Evolutionary conservation across 2,888 invertebrate genomes (phyloP).

Genomic region (Creontiades dilutus): DNA sequence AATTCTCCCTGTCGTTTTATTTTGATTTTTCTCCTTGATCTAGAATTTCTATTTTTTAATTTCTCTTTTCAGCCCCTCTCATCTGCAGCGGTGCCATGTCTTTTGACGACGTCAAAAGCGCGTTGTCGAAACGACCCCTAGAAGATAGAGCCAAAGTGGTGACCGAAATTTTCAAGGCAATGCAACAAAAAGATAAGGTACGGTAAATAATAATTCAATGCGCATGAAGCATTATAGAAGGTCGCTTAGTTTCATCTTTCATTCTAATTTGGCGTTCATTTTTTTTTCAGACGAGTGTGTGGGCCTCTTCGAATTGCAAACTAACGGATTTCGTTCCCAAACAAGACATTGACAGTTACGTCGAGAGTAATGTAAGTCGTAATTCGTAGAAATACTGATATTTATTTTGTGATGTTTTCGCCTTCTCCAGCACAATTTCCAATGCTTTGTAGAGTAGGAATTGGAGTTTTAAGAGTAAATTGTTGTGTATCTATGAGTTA

Average conservation of each 20-base stretch:
- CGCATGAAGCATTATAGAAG: no score
- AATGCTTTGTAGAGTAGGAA: no score
- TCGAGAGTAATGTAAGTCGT: slow-evolving; percentile 79
- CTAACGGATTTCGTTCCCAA: slow-evolving; percentile 74
- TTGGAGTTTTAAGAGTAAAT: no score
- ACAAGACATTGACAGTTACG: slow-evolving; percentile 74
- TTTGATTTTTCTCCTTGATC: not conserved
- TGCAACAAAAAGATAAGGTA: slow-evolving; percentile 81
- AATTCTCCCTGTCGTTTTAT: not conserved
- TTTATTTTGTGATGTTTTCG: not conserved
- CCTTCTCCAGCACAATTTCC: no score
- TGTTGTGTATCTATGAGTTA: no score
- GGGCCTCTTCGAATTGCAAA: slow-evolving; percentile 72
- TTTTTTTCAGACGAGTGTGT: slow-evolving; percentile 62
- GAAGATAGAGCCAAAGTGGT: slow-evolving; percentile 79
- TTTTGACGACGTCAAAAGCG: slow-evolving; percentile 77
- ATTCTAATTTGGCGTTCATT: not conserved
- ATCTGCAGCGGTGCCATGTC: slow-evolving; percentile 80
- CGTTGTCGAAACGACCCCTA: slow-evolving; percentile 76
- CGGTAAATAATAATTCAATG: no score
- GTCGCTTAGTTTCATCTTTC: no score
- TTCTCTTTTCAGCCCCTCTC: slow-evolving; percentile 76
- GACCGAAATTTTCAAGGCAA: slow-evolving; percentile 81
- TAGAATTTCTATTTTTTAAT: not conserved
- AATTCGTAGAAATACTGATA: not conserved